Conservation (phyloP, 1,140 invertebrate genomes). For the Drosophila kikkawai region DNA sequence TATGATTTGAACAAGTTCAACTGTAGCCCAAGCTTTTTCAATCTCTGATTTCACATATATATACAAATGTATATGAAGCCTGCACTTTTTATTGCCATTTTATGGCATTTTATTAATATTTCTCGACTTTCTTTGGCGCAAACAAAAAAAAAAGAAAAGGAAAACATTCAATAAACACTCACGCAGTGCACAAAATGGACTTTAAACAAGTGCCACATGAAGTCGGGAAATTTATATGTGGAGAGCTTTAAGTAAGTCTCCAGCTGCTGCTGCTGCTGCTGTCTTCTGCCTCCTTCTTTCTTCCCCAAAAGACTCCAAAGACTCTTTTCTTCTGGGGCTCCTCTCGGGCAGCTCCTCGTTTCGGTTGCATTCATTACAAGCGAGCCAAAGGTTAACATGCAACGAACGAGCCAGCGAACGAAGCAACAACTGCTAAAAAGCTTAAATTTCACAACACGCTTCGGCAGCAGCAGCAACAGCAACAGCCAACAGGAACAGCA, state of each 20-base stretch:
- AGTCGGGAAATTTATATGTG: constrained; percentile 74
- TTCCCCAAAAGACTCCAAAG: constrained; percentile 1
- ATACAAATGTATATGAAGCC: constrained; percentile 29
- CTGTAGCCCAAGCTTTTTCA: constrained; percentile 43
- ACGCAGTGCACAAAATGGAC: constrained; percentile 79
- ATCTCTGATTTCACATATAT: constrained; percentile 54
- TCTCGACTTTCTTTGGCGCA: constrained; percentile 36
- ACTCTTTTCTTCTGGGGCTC: constrained; percentile 28
- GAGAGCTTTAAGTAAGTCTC: constrained; percentile 78
- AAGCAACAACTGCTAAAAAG: constrained; percentile 78
- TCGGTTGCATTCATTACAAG: constrained; percentile 82
- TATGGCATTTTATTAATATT: constrained; percentile 79
- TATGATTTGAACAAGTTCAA: not conserved
- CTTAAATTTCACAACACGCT: constrained; percentile 83
- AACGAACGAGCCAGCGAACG: constrained; percentile 65
- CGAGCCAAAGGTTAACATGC: constrained; percentile 82
- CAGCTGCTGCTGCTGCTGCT: constrained; percentile 41
- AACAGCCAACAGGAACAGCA: constrained; percentile 31
- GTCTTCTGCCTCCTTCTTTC: constrained; percentile 16
- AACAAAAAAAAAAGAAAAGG: not conserved
- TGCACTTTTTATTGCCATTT: constrained; percentile 72
- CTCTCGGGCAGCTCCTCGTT: constrained; percentile 33
- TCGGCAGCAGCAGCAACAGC: constrained; percentile 50
- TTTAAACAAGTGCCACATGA: constrained; percentile 81
- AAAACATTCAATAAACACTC: constrained; percentile 79